Percentiles rank a stretch among this genome's conserved stretches.
phyloP scores from a whole-genome alignment of 2,888 invertebrate genomes.

The Chorisops tibialis region DNA sequence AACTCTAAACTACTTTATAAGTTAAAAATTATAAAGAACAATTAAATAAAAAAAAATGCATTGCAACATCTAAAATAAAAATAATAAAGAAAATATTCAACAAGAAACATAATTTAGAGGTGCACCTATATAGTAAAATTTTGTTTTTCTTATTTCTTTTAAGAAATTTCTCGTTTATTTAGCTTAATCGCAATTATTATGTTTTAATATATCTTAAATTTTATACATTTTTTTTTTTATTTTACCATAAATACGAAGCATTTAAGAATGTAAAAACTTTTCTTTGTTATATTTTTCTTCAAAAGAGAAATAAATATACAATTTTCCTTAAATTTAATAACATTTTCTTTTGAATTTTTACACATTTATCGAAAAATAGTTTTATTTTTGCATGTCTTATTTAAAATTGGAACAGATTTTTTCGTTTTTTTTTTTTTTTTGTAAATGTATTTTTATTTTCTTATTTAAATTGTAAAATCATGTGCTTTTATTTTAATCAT shows the following conservation, averaged over 20 bases:
- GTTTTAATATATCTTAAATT: conserved; percentile 5
- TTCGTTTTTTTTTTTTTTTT: conserved; percentile 2
- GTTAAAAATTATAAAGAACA: no score
- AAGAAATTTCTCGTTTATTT: background rate
- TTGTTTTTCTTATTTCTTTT: no score
- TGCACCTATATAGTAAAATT: no score
- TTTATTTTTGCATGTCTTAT: conserved; percentile 16
- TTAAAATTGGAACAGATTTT: conserved; percentile 16
- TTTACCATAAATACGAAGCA: conserved; percentile 1
- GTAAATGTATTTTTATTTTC: no score
- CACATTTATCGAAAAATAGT: conserved; percentile 16
- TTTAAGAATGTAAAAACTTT: conserved; percentile 17
- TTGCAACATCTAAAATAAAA: no score
- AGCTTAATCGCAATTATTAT: background rate
- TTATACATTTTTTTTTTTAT: conserved; percentile 6
- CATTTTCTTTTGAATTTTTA: background rate
- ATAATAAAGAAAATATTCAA: no score
- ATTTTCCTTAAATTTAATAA: background rate
- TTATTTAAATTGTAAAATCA: no score
- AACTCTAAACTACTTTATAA: no score
- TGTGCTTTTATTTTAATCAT: no score
- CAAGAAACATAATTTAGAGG: no score
- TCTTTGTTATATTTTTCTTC: conserved; percentile 8
- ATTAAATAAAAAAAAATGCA: no score
- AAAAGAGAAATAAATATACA: conserved; percentile 10